Evolutionary conservation across 2,888 invertebrate genomes (phyloP), one percentile per base, ranked within the genome.

Genomic region (Lepidochitona cinerea): DNA sequence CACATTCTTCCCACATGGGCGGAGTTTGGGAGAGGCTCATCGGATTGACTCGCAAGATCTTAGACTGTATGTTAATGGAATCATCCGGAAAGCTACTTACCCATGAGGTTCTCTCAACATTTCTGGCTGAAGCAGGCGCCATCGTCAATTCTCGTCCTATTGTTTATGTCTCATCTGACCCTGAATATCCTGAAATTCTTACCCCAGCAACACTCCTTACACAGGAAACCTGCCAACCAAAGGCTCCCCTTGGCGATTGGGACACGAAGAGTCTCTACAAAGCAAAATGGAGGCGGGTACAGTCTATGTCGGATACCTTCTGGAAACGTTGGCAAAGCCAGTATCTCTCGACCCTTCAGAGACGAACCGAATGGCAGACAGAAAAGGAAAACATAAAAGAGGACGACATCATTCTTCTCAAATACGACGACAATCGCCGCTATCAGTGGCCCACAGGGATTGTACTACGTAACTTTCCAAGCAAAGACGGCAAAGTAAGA

Each of bases 61-160:
- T 77, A 6, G 75, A 79, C 33, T 68, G 75, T 1, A 75, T 76
- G 70, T 35, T 79, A 12, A 9, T 67, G 14, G 65, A 73, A 36
- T 29, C 29, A 0, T 33, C 37, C n/a, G 65, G 32, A 18, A 64
- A 66, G 66, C 49, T 23, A n/a, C 52, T 78, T 7, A 76, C 76
- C 1, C 74, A 75, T 67, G 78, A 80, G 12, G 75, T 79, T 4
- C 68, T 79, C 2, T 37, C 36, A n/a, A 80, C 78, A 3, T 73
- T 80, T n/a, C 73, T 78, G 76, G 37, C 41, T 26, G 76, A 78
- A 69, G 78, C 75, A 0, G 29, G 66, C 29, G 73, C 77, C 4
- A 76, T 80, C 2, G 68, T 80, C 0, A 80, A 80, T 41, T 71
- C 74, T 0, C 68, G 79, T 14, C 80, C 75, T 18, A 54, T 80